Conservation (phyloP, 1,140 invertebrate genomes). For the Pogonomyrmex californicus region DNA sequence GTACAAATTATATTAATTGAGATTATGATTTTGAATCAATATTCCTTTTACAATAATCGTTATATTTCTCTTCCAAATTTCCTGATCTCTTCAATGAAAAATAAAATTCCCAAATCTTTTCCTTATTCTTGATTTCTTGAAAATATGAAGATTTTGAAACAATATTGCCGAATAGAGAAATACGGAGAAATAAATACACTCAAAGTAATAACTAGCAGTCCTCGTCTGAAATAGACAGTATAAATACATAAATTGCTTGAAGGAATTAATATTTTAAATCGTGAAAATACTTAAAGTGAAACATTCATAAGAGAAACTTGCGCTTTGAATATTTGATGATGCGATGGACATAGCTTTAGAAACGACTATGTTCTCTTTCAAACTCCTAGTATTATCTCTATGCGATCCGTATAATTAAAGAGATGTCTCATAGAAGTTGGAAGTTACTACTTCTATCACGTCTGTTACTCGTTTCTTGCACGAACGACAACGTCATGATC, state of each 20-base stretch:
- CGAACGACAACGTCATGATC: conserved; percentile 62
- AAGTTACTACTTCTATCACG: conserved; percentile 28
- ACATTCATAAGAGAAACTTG: background rate
- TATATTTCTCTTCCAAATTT: conserved; percentile 3
- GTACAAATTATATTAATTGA: conserved; percentile 75
- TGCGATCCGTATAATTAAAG: background rate
- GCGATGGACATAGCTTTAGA: background rate
- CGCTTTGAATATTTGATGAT: conserved; percentile 21
- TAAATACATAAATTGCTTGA: conserved; percentile 9
- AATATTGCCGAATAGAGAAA: background rate
- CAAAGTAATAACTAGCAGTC: background rate
- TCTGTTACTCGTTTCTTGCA: conserved; percentile 22
- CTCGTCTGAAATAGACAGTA: background rate
- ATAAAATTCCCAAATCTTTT: conserved; percentile 45
- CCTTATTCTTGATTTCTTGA: background rate
- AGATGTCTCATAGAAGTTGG: conserved; percentile 17
- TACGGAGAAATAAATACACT: background rate
- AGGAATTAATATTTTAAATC: conserved; percentile 35
- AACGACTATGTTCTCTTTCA: background rate
- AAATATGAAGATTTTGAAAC: background rate
- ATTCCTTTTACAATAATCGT: conserved; percentile 9
- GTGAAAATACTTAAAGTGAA: conserved; percentile 36
- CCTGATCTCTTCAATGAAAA: background rate
- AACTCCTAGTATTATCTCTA: conserved; percentile 25
- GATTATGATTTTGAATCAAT: conserved; percentile 14